A percentile compares a stretch with the other conserved stretches of the same genome.
phyloP scores from a whole-genome alignment of 2,888 invertebrate species.

The Eremobia ochroleuca region DNA sequence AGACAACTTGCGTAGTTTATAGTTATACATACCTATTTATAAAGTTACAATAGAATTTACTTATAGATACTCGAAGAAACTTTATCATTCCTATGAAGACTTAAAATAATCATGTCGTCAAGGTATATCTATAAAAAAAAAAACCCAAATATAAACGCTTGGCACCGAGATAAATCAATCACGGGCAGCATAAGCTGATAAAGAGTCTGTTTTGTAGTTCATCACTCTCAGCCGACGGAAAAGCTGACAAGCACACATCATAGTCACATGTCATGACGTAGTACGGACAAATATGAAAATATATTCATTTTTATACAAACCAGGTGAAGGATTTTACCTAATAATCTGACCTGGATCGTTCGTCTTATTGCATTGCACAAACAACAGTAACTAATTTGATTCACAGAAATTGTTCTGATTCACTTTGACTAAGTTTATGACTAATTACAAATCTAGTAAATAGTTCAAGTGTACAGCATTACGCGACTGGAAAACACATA shows the following conservation, averaged over 20 bases:
- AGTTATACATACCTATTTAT: neutral
- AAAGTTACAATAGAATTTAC: conserved; percentile 1
- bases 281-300: conserved; percentile 75
- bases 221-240: conserved; percentile 73
- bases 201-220: conserved; percentile 76
- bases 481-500: conserved; percentile 18
- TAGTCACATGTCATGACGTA: conserved; percentile 85
- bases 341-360: conserved; percentile 34
- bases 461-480: conserved; percentile 30
- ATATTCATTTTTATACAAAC: conserved; percentile 70
- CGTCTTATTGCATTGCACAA: conserved; percentile 34
- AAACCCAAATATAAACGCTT: conserved; percentile 73
- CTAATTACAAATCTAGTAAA: conserved; percentile 34
- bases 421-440: conserved; percentile 32
- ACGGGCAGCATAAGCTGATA: conserved; percentile 80
- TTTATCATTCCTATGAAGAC: conserved; percentile 30
- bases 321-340: conserved; percentile 73
- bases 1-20: neutral
- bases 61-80: neutral
- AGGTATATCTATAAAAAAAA: conserved; percentile 64
- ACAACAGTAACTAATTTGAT: conserved; percentile 40
- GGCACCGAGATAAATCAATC: conserved; percentile 87
- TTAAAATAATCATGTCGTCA: conserved; percentile 59
- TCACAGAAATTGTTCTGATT: conserved; percentile 50
- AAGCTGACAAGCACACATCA: conserved; percentile 70